Conservation (phyloP, 1,140 invertebrate genomes). For the Hestina assimilis region DNA sequence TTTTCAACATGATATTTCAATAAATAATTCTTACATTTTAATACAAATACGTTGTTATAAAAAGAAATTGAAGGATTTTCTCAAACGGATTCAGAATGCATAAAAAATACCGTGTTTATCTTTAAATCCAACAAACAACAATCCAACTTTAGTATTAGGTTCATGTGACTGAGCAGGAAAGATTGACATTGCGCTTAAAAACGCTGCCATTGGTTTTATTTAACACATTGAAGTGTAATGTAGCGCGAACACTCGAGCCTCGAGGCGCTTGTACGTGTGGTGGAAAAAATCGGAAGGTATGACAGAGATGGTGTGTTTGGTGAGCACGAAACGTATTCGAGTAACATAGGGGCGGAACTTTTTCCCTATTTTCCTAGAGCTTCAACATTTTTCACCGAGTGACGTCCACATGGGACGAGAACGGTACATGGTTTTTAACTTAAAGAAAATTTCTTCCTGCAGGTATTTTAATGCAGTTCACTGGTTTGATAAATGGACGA, state of each 20-base stretch:
- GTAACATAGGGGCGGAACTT: conserved; percentile 44
- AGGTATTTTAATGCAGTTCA: conserved; percentile 52
- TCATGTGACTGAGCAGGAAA: conserved; percentile 34
- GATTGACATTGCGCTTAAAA: conserved; percentile 43
- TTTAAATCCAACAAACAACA: conserved; percentile 16
- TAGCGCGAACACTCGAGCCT: conserved; percentile 28
- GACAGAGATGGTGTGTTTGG: conserved; percentile 36
- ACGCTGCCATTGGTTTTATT: conserved; percentile 29
- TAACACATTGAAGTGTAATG: conserved; percentile 35
- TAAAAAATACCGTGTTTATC: conserved; percentile 17
- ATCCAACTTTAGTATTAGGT: conserved; percentile 32
- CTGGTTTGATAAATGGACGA: conserved; percentile 16
- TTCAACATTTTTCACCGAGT: conserved; percentile 45
- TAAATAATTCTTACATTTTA: too few species aligned
- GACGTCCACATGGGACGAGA: conserved; percentile 51
- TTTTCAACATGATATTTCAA: too few species aligned
- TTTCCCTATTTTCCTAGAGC: conserved; percentile 52
- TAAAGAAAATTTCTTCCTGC: conserved; percentile 49
- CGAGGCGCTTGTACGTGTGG: conserved; percentile 19
- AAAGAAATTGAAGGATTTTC: too few species aligned
- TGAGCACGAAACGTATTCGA: conserved; percentile 41
- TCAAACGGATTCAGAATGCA: too few species aligned
- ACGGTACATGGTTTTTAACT: conserved; percentile 72
- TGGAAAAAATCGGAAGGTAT: conserved; percentile 32
- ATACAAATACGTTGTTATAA: too few species aligned